Evolutionary conservation across 2,888 invertebrate species (phyloP).

Genomic region (Brachynemurus nebulosus): DNA sequence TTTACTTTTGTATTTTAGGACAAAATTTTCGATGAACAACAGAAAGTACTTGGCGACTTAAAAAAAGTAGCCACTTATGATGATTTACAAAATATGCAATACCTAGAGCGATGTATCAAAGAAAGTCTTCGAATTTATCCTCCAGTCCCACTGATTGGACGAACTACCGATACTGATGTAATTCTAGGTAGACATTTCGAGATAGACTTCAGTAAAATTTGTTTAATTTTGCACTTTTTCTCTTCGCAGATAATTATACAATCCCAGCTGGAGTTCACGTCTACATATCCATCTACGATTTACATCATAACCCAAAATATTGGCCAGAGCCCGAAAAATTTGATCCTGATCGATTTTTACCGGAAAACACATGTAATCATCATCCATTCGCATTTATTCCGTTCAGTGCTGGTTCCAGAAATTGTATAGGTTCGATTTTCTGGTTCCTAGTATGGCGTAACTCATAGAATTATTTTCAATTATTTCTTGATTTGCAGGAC

Average conservation of each 20-base stretch:
- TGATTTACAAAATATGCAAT: constrained; percentile 7
- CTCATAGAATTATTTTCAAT: constrained; percentile 18
- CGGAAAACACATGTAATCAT: not conserved
- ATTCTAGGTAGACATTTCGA: not conserved
- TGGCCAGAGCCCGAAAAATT: constrained; percentile 8
- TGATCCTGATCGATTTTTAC: constrained; percentile 8
- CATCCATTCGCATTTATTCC: constrained; percentile 9
- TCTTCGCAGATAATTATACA: constrained; percentile 16
- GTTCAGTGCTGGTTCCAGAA: constrained; percentile 7
- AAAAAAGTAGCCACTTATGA: constrained; percentile 3
- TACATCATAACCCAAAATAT: constrained; percentile 6
- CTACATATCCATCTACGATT: constrained; percentile 6
- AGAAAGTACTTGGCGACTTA: constrained; percentile 1
- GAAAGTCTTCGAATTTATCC: constrained; percentile 6
- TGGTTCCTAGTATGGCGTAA: not conserved
- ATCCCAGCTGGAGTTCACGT: constrained; percentile 10
- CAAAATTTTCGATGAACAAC: constrained; percentile 7
- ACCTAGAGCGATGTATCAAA: constrained; percentile 6
- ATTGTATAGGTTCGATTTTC: constrained; percentile 4
- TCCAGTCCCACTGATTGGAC: constrained; percentile 4
- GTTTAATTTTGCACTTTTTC: not conserved
- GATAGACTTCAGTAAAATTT: not conserved
- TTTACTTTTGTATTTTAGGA: not conserved
- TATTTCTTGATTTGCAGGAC: constrained; percentile 34
- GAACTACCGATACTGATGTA: not conserved